Conservation (phyloP, 2,113 vertebrate genomes). For the Colius striatus region DNA sequence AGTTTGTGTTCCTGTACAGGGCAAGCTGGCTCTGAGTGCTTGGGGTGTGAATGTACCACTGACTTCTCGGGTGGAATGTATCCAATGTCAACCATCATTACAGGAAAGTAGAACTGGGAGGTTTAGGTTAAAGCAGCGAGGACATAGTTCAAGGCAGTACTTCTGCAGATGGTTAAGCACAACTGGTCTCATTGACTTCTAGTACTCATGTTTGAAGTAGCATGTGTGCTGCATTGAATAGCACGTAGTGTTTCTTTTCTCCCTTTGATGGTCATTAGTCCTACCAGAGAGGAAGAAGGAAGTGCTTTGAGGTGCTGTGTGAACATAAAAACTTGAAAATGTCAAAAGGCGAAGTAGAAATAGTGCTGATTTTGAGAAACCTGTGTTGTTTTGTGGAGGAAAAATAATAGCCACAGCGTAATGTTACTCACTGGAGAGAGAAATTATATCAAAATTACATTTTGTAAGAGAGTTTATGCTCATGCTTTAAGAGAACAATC, state of each 20-base stretch:
- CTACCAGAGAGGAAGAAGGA: not conserved
- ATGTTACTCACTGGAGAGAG: not conserved
- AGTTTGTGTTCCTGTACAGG: not conserved
- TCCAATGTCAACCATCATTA: fast-evolving
- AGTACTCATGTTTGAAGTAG: not conserved
- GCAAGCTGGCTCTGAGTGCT: not conserved
- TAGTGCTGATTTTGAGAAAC: not conserved
- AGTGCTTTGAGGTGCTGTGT: not conserved
- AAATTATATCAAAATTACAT: not conserved
- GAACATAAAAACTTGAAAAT: conserved; percentile 24
- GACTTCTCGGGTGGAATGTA: not conserved
- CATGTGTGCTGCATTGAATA: not conserved
- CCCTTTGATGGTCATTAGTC: conserved; percentile 11
- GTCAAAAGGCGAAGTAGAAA: conserved; percentile 25
- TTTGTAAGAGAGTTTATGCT: not conserved
- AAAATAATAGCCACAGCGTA: not conserved
- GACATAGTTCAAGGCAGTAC: not conserved
- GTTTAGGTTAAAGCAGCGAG: not conserved
- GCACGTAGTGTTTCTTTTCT: not conserved
- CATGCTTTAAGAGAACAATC: not conserved
- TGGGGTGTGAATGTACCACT: not conserved
- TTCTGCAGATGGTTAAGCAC: not conserved
- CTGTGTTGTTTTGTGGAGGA: not conserved
- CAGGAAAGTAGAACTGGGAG: fast-evolving
- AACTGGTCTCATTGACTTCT: not conserved